These are phyloP conservation scores for Tretioscincus oriximinensis DNA, from an alignment of 2,113 vertebrate genomes.

Conservation along the genomic window DNA sequence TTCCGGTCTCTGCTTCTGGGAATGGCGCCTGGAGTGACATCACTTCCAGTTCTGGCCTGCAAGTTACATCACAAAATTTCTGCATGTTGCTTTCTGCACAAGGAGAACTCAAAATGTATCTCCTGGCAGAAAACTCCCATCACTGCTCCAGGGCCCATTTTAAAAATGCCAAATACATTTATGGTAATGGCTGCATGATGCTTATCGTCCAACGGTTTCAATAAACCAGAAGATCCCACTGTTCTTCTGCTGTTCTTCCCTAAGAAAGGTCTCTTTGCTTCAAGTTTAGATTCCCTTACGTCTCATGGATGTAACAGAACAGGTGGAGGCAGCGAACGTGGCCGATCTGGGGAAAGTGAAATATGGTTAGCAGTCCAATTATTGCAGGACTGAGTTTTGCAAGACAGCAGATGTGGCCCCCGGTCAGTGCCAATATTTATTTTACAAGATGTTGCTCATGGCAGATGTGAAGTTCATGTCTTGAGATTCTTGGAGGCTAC, in stretches of 20 bases:
- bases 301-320: neutral
- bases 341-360: neutral
- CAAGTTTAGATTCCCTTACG: neutral
- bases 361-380: slow-evolving; percentile 2
- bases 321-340: neutral
- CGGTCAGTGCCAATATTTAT: neutral
- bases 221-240: neutral
- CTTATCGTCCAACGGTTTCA: neutral
- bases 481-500: neutral
- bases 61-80: too few relatives aligned
- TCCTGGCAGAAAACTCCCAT: too few relatives aligned
- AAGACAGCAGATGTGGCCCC: slow-evolving; percentile 8
- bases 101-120: too few relatives aligned
- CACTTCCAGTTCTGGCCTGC: too few relatives aligned
- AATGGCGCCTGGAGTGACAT: too few relatives aligned
- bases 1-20: too few relatives aligned
- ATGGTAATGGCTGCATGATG: neutral
- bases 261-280: neutral
- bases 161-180: neutral
- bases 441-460: neutral
- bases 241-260: neutral
- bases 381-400: neutral
- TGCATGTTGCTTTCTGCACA: too few relatives aligned
- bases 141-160: neutral
- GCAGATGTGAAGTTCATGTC: slow-evolving; percentile 8